Conservation (phyloP, 2,888 invertebrate species). For the Drosophila fulvimacula region DNA sequence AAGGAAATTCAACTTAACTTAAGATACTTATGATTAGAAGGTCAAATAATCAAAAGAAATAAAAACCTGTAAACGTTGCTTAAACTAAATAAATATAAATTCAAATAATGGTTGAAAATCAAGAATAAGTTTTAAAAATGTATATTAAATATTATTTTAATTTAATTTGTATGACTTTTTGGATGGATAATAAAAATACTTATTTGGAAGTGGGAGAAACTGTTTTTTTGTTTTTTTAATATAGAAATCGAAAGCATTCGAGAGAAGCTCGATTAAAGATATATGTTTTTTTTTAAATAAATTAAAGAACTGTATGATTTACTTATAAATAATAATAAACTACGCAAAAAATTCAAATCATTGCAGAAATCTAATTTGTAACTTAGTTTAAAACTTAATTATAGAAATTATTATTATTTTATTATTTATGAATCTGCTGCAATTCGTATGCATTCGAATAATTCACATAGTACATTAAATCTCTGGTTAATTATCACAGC, state of each 20-base stretch:
- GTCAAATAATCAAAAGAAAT: constrained; percentile 2
- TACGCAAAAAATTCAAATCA: not conserved
- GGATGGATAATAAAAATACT: not conserved
- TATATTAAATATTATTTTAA: not conserved
- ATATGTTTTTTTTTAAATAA: too few relatives aligned
- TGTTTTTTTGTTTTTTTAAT: too few relatives aligned
- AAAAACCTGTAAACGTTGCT: not conserved
- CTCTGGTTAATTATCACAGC: constrained; percentile 79
- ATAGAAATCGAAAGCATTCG: not conserved
- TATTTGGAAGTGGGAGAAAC: too few relatives aligned
- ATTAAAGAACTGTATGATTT: too few relatives aligned
- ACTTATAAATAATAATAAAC: too few relatives aligned
- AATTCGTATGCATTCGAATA: constrained; percentile 41
- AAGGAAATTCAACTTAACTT: constrained; percentile 28
- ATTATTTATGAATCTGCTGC: constrained; percentile 34
- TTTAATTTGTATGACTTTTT: not conserved
- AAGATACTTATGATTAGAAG: constrained; percentile 8
- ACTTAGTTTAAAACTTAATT: constrained; percentile 1
- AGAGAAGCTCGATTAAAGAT: not conserved
- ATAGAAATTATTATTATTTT: constrained; percentile 12
- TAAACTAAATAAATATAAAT: not conserved
- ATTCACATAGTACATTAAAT: constrained; percentile 41
- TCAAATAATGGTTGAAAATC: not conserved
- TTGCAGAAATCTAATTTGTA: not conserved
- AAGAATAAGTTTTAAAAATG: not conserved